Base-by-base conservation (phyloP, 2,113 vertebrate species). In the Nesogale talazaci region DNA sequence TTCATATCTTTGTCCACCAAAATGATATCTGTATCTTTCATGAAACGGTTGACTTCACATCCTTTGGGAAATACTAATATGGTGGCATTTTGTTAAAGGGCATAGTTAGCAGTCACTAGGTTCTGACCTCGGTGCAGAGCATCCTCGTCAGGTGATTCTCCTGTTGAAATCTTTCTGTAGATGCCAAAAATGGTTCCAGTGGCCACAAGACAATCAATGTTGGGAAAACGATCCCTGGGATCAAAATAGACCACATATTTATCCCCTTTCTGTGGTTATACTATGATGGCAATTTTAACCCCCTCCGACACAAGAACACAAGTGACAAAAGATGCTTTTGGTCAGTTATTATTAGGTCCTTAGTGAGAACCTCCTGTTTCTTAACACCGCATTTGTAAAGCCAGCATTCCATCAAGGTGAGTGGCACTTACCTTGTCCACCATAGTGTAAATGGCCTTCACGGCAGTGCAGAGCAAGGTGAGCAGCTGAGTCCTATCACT, bases 241-340 rank as follows among this genome's bases (percentile, higher is more conserved):
- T 99, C 99, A 91, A 99, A 99, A 96, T 99, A 99, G 96, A 99
- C 99, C 52, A 99, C 97, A 79, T 99, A 99, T 98, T 99, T 99
- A 40, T 99, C 99, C 98, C 97, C 97, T 95, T 98, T 98, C 7
- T 99, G 99, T 27, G 97, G 96, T 61, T 99, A 99, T 94, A 99
- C 98, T 36, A 99, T 98, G 29, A 99, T 97, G 96, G 99, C 99
- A 0, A 98, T 95, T 85, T 99, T 98, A 6, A 99, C 98, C 96
- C 99, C 99, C 97, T 99, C 99, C 0, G 99, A 99, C 82, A 99
- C 99, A 0, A 99, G 98, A 78, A 99, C 98, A 34, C 99, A 99
- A 7, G 99, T 98, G 87, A 98, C 97, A 97, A 99, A 99, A 76
- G 99, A 99, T 0, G 99, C 99, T 97, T 99, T 99, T 69, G 99